phyloP scores from a whole-genome alignment of 2,888 invertebrate genomes.

The Belgica antarctica region DNA sequence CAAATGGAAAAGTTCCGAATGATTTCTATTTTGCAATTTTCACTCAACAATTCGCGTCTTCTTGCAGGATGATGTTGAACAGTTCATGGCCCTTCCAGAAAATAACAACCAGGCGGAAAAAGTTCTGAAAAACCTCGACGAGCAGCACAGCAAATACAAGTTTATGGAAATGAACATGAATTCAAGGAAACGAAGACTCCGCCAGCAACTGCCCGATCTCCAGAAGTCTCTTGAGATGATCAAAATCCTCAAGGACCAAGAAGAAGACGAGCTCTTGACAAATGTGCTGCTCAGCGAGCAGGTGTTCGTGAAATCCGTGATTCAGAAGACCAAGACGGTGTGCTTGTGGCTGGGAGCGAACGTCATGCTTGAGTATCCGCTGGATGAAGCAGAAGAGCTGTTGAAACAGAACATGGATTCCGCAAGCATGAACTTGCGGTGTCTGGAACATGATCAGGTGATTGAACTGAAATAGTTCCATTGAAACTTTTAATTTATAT shows the following conservation, averaged over 20 bases:
- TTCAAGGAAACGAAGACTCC: slow-evolving; percentile 80
- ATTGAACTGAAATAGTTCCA: slow-evolving; percentile 9
- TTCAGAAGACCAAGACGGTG: slow-evolving; percentile 87
- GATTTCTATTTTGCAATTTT: slow-evolving; percentile 9
- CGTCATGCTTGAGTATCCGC: slow-evolving; percentile 94
- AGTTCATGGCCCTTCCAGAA: slow-evolving; percentile 81
- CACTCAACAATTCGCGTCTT: not conserved
- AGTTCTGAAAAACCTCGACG: slow-evolving; percentile 82
- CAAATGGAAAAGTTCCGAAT: too few relatives aligned
- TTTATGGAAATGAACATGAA: slow-evolving; percentile 93
- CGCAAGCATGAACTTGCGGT: slow-evolving; percentile 77
- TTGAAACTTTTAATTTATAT: not conserved
- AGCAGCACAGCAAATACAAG: slow-evolving; percentile 93
- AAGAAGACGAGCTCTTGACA: slow-evolving; percentile 73
- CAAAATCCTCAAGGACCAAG: slow-evolving; percentile 77
- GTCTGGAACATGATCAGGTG: slow-evolving; percentile 87
- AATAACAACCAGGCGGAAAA: slow-evolving; percentile 80
- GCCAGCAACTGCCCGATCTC: slow-evolving; percentile 91
- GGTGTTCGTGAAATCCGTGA: slow-evolving; percentile 76
- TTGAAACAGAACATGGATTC: slow-evolving; percentile 79
- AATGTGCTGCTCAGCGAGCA: slow-evolving; percentile 92
- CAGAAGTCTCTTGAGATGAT: slow-evolving; percentile 89
- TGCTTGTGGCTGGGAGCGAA: slow-evolving; percentile 84
- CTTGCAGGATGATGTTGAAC: slow-evolving; percentile 88
- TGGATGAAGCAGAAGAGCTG: slow-evolving; percentile 85